Evolutionary conservation across 92 coral and sea anemone species (phyloP), one percentile per base, ranked within the genome.

Genomic region (Phenganax stokvisi): DNA sequence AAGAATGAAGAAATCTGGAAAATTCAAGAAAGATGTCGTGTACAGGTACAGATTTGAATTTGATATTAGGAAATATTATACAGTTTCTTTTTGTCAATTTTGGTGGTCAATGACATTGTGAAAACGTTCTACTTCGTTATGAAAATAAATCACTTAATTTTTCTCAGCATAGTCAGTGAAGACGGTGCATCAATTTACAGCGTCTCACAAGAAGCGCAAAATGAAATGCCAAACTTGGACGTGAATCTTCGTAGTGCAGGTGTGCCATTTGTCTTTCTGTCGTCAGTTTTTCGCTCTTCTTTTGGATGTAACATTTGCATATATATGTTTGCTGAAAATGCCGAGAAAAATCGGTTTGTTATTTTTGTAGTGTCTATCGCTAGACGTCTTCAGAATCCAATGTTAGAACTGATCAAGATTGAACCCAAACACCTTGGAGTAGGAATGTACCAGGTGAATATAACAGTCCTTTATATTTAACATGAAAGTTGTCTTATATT

Each of bases 351-450:
- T 16, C 71, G 20, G 56, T 10, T 29, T 9, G 11, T 15, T 25
- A 63, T 54, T 30, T 47, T 80, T 85, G 30, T 56, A 96, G 99
- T 96, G 16, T 96, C 99, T 29, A 90, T 96, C 8, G 99, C 96
- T 28, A 80, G 99, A 16, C 86, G 99, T 51, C 72, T 96, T 15
- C 97, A 96, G 82, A 92, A 96, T 29, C 99, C 99, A 12, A 74
- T 96, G 61, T 81, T 86, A 62, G 99, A 96, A 73, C 87, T 96
- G 8, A 92, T 96, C 13, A 96, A 96, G 64, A 92, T 96, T 9
- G 99, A 92, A 55, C 99, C 99, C 13, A 96, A 88, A 71, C 97
- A 96, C 79, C 73, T 96, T 72, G 99, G 99, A 12, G 89, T 96
- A 53, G 99, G 99, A 16, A 96, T 96, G 99, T 96, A 96, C 78